A percentile compares a stretch with the other conserved stretches of the same genome.
These are phyloP conservation scores for Drosophila malerkotliana DNA, from an alignment of 1,140 invertebrate species.

Conservation along the genomic window DNA sequence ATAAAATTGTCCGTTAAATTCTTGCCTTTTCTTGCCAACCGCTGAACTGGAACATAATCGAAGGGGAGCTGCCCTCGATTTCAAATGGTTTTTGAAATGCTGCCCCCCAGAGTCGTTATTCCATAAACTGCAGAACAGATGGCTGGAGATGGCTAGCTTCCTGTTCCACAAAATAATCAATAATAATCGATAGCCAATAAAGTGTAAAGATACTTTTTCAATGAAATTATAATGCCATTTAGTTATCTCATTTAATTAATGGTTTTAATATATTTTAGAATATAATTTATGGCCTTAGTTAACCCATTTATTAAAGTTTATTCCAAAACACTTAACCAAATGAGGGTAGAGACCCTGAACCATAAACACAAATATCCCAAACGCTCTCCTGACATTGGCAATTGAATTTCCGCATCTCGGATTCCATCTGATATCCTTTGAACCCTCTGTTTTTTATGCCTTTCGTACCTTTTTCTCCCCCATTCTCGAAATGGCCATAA, in stretches of 20 bases:
- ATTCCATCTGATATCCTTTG: slow-evolving; percentile 22
- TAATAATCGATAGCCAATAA: background rate
- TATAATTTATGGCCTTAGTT: background rate
- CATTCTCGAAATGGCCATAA: slow-evolving; percentile 17
- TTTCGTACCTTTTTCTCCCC: slow-evolving; percentile 3
- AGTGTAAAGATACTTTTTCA: too few relatives aligned
- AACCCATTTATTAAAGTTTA: background rate
- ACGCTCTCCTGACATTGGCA: slow-evolving; percentile 16
- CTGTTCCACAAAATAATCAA: background rate
- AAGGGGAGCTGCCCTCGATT: slow-evolving; percentile 15
- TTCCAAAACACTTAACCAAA: background rate
- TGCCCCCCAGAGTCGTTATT: slow-evolving; percentile 7
- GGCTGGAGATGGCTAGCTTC: too few relatives aligned
- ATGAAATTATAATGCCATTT: too few relatives aligned
- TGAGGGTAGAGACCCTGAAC: background rate
- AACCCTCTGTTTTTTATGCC: slow-evolving; percentile 18
- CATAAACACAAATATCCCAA: slow-evolving; percentile 11
- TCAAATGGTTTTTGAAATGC: slow-evolving; percentile 28
- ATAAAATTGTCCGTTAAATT: slow-evolving; percentile 52
- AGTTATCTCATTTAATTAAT: too few relatives aligned
- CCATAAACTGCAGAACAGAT: slow-evolving; percentile 2
- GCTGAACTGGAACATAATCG: slow-evolving; percentile 29
- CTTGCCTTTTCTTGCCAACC: slow-evolving; percentile 10
- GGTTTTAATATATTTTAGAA: too few relatives aligned
- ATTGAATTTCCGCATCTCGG: slow-evolving; percentile 29